These are phyloP conservation scores for Corydoras sp. DNA, from an alignment of 2,113 vertebrate genomes.

Conservation along the genomic window DNA sequence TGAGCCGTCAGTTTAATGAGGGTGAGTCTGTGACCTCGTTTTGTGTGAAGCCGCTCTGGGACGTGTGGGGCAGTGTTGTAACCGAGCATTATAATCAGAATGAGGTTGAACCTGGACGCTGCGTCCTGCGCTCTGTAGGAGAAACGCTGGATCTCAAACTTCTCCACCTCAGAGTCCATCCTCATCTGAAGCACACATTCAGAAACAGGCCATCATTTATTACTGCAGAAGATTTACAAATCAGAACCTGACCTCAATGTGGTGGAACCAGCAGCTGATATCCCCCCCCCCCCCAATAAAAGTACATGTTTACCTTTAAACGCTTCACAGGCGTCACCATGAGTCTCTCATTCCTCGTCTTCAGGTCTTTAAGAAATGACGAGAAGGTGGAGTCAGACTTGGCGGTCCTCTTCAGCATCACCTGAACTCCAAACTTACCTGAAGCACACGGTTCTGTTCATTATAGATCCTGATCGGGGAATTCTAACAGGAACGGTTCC, in stretches of 20 bases:
- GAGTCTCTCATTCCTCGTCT: constrained; percentile 72
- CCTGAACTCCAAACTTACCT: constrained; percentile 82
- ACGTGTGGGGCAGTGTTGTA: too few relatives aligned
- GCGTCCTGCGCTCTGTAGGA: background rate
- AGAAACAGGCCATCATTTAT: background rate
- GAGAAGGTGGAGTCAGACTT: constrained; percentile 69
- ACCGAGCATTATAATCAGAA: background rate
- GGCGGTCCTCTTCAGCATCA: constrained; percentile 63
- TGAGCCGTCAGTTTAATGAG: too few relatives aligned
- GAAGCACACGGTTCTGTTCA: constrained; percentile 15
- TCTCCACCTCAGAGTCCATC: background rate
- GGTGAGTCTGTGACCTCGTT: too few relatives aligned
- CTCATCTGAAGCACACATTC: background rate
- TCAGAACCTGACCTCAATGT: too few relatives aligned
- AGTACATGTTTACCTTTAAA: constrained; percentile 71
- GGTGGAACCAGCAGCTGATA: too few relatives aligned
- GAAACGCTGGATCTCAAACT: background rate
- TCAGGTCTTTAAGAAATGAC: constrained; percentile 82
- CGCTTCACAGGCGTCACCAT: constrained; percentile 79
- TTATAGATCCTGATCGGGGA: background rate
- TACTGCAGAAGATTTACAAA: too few relatives aligned
- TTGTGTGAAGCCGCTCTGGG: too few relatives aligned
- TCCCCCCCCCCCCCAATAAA: too few relatives aligned
- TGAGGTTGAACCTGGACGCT: background rate
- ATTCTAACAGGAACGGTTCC: background rate